These are phyloP conservation scores for Pharmacophagus antenor DNA, from an alignment of 2,888 invertebrate species.

Conservation along the genomic window DNA sequence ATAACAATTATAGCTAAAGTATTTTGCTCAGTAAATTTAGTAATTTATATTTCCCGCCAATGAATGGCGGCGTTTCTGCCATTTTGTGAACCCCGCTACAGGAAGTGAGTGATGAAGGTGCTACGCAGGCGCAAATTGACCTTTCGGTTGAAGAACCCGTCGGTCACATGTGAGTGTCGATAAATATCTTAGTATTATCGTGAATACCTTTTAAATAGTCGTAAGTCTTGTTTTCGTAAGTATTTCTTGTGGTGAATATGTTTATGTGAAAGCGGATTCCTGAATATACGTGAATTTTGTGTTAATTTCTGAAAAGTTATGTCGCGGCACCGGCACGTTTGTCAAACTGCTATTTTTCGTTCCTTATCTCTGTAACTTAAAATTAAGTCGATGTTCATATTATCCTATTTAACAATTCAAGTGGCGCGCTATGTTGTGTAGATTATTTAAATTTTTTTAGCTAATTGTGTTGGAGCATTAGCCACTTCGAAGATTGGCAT, in stretches of 20 bases:
- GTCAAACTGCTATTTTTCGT: slow-evolving; percentile 70
- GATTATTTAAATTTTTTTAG: slow-evolving; percentile 47
- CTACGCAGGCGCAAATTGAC: slow-evolving; percentile 87
- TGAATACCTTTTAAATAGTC: slow-evolving; percentile 68
- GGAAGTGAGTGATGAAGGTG: slow-evolving; percentile 81
- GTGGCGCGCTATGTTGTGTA: slow-evolving; percentile 48
- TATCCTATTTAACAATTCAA: slow-evolving; percentile 38
- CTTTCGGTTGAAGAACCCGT: slow-evolving; percentile 93
- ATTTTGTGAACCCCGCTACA: slow-evolving; percentile 78
- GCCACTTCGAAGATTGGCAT: slow-evolving; percentile 54
- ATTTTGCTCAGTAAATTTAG: slow-evolving; percentile 4
- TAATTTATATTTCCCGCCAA: slow-evolving; percentile 62
- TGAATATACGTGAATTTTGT: slow-evolving; percentile 66
- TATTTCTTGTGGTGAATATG: slow-evolving; percentile 71
- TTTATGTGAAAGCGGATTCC: slow-evolving; percentile 61
- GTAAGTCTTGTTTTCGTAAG: slow-evolving; percentile 74
- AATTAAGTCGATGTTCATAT: slow-evolving; percentile 53
- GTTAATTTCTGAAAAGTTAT: slow-evolving; percentile 62
- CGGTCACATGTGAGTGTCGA: slow-evolving; percentile 94
- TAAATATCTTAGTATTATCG: slow-evolving; percentile 80
- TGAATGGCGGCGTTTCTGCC: slow-evolving; percentile 54
- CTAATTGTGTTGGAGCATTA: slow-evolving; percentile 49
- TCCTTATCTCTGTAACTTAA: slow-evolving; percentile 50
- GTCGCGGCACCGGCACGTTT: slow-evolving; percentile 77
- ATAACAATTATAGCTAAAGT: background rate